A percentile compares a stretch with the other conserved stretches of the same genome.
phyloP scores from a whole-genome alignment of 2,113 vertebrate genomes.

The Halichoerus grypus region DNA sequence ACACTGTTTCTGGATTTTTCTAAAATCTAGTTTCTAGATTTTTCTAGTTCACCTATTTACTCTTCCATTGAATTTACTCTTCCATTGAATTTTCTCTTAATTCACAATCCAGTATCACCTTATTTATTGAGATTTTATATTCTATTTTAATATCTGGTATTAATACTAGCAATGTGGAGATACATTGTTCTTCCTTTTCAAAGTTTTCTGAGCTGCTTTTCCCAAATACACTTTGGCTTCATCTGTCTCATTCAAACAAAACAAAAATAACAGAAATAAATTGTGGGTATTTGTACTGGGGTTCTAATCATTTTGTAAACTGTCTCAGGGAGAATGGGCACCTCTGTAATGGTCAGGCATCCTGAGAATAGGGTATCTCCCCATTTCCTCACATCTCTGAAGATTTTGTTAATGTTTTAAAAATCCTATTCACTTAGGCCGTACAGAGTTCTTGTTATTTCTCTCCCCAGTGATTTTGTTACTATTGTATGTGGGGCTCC shows the following conservation, averaged over 20 bases:
- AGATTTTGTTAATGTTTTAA: not conserved
- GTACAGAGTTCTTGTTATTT: not conserved
- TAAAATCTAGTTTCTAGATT: not conserved
- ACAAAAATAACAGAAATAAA: not conserved
- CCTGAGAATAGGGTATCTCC: not conserved
- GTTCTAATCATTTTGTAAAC: not conserved
- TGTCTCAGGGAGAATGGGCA: not conserved
- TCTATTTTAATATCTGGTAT: not conserved
- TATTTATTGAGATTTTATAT: not conserved
- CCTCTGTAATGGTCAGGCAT: not conserved
- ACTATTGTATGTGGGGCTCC: not conserved
- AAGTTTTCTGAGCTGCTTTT: not conserved
- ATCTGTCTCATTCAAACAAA: conserved; percentile 12
- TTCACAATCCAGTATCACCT: not conserved
- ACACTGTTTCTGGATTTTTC: not conserved
- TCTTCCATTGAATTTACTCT: not conserved
- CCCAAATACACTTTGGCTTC: not conserved
- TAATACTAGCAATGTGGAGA: not conserved
- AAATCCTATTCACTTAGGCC: not conserved
- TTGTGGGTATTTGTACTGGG: not conserved
- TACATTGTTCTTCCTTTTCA: not conserved
- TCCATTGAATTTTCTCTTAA: not conserved
- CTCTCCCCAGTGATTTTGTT: not conserved
- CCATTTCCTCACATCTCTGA: not conserved
- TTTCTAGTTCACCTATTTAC: not conserved